phyloP scores from a whole-genome alignment of 2,888 invertebrate species.

The Melanchra persicariae region DNA sequence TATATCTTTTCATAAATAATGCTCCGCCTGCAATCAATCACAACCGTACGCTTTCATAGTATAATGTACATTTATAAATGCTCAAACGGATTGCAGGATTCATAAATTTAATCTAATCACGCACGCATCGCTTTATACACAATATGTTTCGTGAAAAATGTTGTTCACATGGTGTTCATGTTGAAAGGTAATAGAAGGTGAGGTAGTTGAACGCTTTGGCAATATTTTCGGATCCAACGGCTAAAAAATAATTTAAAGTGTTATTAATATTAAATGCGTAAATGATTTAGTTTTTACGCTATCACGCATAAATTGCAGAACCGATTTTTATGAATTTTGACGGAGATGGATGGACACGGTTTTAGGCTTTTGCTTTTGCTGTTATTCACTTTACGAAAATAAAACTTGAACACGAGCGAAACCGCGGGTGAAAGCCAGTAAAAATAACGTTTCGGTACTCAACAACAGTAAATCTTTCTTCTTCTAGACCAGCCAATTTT shows the following conservation, averaged over 20 bases:
- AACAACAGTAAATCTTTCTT: too few species aligned
- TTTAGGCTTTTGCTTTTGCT: too few species aligned
- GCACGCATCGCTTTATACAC: slow-evolving; percentile 23
- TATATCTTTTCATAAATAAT: slow-evolving; percentile 49
- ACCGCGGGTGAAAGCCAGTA: too few species aligned
- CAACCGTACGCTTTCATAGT: slow-evolving; percentile 7
- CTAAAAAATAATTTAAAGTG: not conserved
- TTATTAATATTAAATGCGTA: too few species aligned
- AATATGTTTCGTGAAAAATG: slow-evolving; percentile 14
- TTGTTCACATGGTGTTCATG: slow-evolving; percentile 7
- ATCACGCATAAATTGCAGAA: too few species aligned
- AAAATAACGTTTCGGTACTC: too few species aligned
- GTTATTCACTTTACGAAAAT: too few species aligned
- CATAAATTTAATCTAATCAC: slow-evolving; percentile 52
- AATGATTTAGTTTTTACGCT: too few species aligned
- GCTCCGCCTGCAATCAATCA: slow-evolving; percentile 46
- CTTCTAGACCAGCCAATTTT: too few species aligned
- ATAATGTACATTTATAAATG: slow-evolving; percentile 36
- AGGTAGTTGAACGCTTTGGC: not conserved
- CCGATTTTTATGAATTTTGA: too few species aligned
- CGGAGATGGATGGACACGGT: too few species aligned
- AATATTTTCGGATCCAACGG: not conserved
- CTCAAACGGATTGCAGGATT: slow-evolving; percentile 34
- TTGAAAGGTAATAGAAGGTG: not conserved
- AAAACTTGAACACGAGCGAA: too few species aligned